Base-by-base conservation (phyloP, 2,113 vertebrate genomes). In the Regulus satrapa region DNA sequence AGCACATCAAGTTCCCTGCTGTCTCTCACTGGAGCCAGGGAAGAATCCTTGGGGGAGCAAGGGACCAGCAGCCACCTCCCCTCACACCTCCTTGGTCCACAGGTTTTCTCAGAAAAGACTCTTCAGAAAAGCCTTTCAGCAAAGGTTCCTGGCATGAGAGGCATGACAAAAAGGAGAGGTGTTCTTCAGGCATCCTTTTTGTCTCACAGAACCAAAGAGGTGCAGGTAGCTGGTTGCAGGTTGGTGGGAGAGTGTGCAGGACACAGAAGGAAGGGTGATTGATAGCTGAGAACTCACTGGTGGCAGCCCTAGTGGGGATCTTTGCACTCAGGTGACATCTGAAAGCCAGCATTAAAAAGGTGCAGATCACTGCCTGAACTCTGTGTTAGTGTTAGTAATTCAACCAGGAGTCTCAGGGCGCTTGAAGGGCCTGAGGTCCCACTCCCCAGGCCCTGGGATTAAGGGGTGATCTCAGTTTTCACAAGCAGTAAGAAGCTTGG, bases 381-480 rank as follows among this genome's bases (percentile, higher is more conserved):
- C 63, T 21, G 23, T 62, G 45, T 32, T 29, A 5, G 8, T 52
- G 58, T 43, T 36, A 19, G 24, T 3, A 41, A 68, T 68, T 79
- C 26, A 38, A 0, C 59, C 46, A 32, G 0, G 1, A 75, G 29
- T 63, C 38, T 75, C 6, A 0, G 21, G 31, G 21, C 3, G 7
- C 46, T 72, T 52, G 36, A 24, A n/a, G n/a, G 8, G 9, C n/a
- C 62, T 73, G 56, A 52, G 66, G 56, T 63, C 61, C 56, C 10
- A 1, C 36, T 85, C 45, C 28, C 28, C 14, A 63, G 10, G 5
- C 9, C 31, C 34, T 5, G 66, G 26, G 28, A 41, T 79, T 36
- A 49, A 64, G n/a, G 45, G 2, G 26, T 26, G 20, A 56, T 64
- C 56, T 89, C 49, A 29, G 3, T 87, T 95, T 87, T 78, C 23